Percentiles rank a stretch among this genome's conserved stretches.
Conservation (phyloP, 2,888 invertebrate genomes). For the Pachydiplax longipennis region DNA sequence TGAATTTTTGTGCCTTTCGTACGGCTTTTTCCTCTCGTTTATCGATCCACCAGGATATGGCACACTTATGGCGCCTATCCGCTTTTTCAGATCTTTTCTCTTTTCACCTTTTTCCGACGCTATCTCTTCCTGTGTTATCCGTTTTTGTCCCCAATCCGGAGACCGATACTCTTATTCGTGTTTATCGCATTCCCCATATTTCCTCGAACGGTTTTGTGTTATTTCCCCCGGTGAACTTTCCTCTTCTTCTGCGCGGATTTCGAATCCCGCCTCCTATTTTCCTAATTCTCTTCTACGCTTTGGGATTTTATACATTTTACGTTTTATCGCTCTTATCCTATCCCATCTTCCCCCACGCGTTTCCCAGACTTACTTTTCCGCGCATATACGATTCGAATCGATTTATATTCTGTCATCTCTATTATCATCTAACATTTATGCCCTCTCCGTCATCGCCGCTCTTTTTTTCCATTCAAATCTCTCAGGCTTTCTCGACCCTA, state of each 20-base stretch:
- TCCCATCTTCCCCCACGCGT: neutral
- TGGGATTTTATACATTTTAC: neutral
- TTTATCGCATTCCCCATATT: constrained; percentile 19
- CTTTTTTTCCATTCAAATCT: neutral
- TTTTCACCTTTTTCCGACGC: neutral
- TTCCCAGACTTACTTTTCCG: neutral
- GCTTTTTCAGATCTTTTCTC: neutral
- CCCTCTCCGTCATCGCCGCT: neutral
- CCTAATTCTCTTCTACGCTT: neutral
- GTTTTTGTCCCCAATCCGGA: neutral
- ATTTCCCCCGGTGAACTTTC: neutral
- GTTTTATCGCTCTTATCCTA: neutral
- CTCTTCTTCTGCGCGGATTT: neutral
- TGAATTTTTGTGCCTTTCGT: neutral
- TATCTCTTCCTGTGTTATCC: neutral
- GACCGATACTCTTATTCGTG: neutral
- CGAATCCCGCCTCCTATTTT: neutral
- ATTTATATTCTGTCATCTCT: neutral
- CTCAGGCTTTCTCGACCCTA: neutral
- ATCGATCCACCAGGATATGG: neutral
- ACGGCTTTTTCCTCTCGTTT: neutral
- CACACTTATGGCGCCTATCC: neutral
- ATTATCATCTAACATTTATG: neutral
- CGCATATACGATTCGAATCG: neutral
- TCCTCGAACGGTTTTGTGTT: neutral